Base-by-base conservation (phyloP, 2,113 vertebrate genomes). In the Hypomesus transpacificus region DNA sequence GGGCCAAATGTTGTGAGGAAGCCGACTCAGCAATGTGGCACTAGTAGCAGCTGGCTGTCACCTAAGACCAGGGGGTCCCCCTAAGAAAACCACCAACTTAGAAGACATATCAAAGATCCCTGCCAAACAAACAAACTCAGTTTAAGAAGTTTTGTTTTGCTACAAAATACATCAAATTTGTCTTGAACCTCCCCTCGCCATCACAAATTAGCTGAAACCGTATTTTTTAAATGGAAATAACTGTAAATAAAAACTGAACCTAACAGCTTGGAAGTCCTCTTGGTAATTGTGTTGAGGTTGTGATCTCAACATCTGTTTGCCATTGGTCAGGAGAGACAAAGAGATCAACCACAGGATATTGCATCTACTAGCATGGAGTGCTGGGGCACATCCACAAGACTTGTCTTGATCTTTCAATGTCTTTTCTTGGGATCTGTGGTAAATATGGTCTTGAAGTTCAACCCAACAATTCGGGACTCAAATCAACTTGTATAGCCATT, bases 281-380 rank as follows among this genome's bases (percentile, higher is more conserved):
- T 66, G 64, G 69, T 61, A 77, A 65, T 75, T 65, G n/a, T 74
- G 79, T 70, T 75, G 68, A 78, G 75, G 70, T 76, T 83, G 26
- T 78, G 72, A 87, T 65, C 79, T 78, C 71, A 84, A 91, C 92
- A 92, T 92, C 90, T 93, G 92, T 88, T 91, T 88, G 81, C 70
- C 82, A 88, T 92, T 86, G 84, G 76, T 79, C 13, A 72, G 80
- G 79, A 86, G 80, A 90, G 84, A 88, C 75, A 75, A 81, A 87
- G 85, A 91, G 90, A 90, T 91, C 89, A 89, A 86, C 80, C 85
- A 90, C 91, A 91, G 92, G 91, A 92, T 91, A 92, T 92, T 91
- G 85, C 89, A 82, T 89, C 87, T 88, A 89, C 81, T 75, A 78
- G 83, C 80, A 85, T 78, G 81, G 61, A 86, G 79, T 82, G 84